These are phyloP conservation scores for Alfaro cultratus DNA, from an alignment of 2,797 vertebrate species.

Conservation along the genomic window DNA sequence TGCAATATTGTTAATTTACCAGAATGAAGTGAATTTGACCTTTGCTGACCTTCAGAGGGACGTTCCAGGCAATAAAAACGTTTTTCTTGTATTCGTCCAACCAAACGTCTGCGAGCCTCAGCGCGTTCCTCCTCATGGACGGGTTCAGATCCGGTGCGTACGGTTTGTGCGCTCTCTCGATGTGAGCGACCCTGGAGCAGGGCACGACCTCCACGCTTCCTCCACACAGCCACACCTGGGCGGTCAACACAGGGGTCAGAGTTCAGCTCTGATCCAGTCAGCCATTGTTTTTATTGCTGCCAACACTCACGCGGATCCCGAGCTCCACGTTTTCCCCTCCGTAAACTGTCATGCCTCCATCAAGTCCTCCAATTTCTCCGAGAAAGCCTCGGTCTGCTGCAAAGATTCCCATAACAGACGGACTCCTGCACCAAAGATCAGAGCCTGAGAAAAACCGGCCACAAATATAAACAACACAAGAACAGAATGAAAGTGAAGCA, in stretches of 20 bases:
- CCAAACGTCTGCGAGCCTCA: slow-evolving; percentile 91
- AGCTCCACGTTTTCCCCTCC: slow-evolving; percentile 85
- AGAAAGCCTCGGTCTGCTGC: slow-evolving; percentile 79
- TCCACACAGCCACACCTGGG: slow-evolving; percentile 91
- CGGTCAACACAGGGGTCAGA: slow-evolving; percentile 3
- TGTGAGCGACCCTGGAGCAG: slow-evolving; percentile 91
- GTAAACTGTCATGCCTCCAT: slow-evolving; percentile 80
- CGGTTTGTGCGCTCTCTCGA: slow-evolving; percentile 89
- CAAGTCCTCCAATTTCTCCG: slow-evolving; percentile 78
- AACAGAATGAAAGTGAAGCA: not conserved
- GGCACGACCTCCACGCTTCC: slow-evolving; percentile 92
- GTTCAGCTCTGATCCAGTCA: not conserved
- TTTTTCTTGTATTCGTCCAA: slow-evolving; percentile 91
- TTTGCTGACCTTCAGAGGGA: slow-evolving; percentile 82
- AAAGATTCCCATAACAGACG: slow-evolving; percentile 83
- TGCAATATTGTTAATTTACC: not conserved
- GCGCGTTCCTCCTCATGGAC: slow-evolving; percentile 86
- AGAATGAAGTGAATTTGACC: not conserved
- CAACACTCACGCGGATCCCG: slow-evolving; percentile 72
- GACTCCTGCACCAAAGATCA: slow-evolving; percentile 67
- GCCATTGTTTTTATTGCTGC: too few relatives aligned
- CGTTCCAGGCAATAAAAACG: slow-evolving; percentile 89
- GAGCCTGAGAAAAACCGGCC: not conserved
- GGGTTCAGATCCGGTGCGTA: slow-evolving; percentile 85
- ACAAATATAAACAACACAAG: rapidly evolving